These are phyloP conservation scores for Heterochromis multidens DNA, from an alignment of 2,113 vertebrate species.

Conservation along the genomic window DNA sequence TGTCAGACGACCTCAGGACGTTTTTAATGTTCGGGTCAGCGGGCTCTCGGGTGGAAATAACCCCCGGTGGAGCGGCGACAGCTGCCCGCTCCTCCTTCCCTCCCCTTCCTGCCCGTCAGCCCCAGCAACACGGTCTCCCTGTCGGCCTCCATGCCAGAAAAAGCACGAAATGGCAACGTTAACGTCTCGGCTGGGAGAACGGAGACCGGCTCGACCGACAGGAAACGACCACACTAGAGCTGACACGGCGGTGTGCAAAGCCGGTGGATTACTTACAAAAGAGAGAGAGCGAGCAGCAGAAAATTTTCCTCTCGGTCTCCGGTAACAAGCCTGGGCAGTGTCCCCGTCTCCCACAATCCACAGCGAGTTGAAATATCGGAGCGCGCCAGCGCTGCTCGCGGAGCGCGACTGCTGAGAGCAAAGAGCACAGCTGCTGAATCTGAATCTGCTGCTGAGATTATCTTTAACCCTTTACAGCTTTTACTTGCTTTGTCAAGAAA, in stretches of 20 bases:
- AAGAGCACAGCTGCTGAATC: constrained; percentile 3
- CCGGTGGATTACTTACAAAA: constrained; percentile 58
- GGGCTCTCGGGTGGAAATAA: background rate
- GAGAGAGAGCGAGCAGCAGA: constrained; percentile 10
- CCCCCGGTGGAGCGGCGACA: constrained; percentile 3
- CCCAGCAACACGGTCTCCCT: constrained; percentile 31
- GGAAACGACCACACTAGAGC: background rate
- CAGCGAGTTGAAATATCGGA: constrained; percentile 55
- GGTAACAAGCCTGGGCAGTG: constrained; percentile 61
- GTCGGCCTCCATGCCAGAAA: constrained; percentile 45
- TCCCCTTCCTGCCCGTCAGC: constrained; percentile 28
- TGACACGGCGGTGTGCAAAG: background rate
- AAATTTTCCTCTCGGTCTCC: constrained; percentile 44
- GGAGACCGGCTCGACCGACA: background rate
- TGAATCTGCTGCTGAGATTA: constrained; percentile 9
- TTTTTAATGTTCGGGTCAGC: background rate
- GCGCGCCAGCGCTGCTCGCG: constrained; percentile 50
- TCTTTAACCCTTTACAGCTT: constrained; percentile 48
- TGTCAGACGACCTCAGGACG: background rate
- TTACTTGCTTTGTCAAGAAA: background rate
- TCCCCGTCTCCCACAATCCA: constrained; percentile 78
- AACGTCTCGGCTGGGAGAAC: background rate
- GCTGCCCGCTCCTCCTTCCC: constrained; percentile 37
- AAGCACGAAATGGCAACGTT: constrained; percentile 25
- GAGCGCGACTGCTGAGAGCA: constrained; percentile 33